Evolutionary conservation across 35 echinoderm and acorn worm genomes (phyloP), one percentile per base, ranked within the genome.

Genomic region (Patiria miniata): DNA sequence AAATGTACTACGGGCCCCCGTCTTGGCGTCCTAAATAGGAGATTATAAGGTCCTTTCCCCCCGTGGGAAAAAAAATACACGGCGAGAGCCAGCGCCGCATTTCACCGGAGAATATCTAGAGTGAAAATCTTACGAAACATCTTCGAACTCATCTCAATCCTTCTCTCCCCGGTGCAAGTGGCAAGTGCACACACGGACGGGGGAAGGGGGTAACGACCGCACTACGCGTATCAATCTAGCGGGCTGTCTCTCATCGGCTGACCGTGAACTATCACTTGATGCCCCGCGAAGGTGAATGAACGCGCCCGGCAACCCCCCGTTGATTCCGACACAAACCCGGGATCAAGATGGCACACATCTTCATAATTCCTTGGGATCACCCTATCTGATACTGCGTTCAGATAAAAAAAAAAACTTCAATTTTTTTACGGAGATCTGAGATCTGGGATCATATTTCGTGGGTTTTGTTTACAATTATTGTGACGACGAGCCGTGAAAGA

Each of bases 191-290:
- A 73, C 4, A 47, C 4, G 42, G 12, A 47, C 4, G 42, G 42
- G 42, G 12, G 12, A 47, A 73, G 65, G 65, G 65, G 65, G 65
- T 73, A 73, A 73, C 34, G 65, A 73, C 65, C 65, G 26, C 23
- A 23, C 34, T 4, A 4, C 4, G 42, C 42, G 42, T 23, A 30
- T 73, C 65, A 73, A 73, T 73, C 65, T 10, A 30, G 10, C 65
- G 29, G 10, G 65, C 14, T 34, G 65, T 73, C 65, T 73, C 65
- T 73, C 65, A 73, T 73, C 65, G 26, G 26, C 34, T 73, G 65
- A 73, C 65, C 65, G 65, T 73, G 65, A 73, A 73, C 65, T 73
- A 73, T 73, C 26, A 34, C 65, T 73, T 73, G 65, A 26, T 73
- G 26, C 65, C 65, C 65, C 65, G 65, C 34, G 10, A 73, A 73